Evolutionary conservation across 2,113 vertebrate genomes (phyloP).

Genomic region (Mixornis gularis): DNA sequence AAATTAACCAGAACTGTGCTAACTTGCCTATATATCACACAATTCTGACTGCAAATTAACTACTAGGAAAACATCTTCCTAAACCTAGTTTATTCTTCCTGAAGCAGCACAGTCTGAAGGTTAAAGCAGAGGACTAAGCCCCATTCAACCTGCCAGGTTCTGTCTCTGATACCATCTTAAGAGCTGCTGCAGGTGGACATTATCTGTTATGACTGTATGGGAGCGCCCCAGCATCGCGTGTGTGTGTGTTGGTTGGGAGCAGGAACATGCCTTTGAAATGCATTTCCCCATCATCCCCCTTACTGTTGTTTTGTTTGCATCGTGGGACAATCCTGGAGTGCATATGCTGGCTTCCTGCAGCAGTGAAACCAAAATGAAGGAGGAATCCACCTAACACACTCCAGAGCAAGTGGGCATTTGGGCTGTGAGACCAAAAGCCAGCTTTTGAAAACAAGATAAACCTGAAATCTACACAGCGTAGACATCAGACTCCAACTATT

Average conservation of each 20-base stretch:
- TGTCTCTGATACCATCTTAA: not conserved
- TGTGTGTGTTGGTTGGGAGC: not conserved
- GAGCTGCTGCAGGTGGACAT: not conserved
- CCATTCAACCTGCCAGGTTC: not conserved
- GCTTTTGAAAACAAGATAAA: not conserved
- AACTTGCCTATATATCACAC: not conserved
- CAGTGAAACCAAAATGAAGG: not conserved
- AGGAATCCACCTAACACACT: not conserved
- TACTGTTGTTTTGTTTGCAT: not conserved
- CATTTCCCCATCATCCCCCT: not conserved
- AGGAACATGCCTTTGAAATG: not conserved
- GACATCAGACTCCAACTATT: not conserved
- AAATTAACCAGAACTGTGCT: not conserved
- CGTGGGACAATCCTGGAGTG: not conserved
- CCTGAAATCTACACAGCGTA: not conserved
- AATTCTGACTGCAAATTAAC: not conserved
- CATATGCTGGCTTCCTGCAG: not conserved
- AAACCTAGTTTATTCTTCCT: not conserved
- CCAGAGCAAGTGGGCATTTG: not conserved
- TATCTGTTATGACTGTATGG: not conserved
- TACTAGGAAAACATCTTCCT: not conserved
- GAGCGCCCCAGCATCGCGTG: rapidly evolving
- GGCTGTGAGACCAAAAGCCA: not conserved
- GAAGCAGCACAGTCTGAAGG: not conserved
- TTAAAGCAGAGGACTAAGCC: not conserved